Conservation (phyloP, 1,140 invertebrate species). For the Zaprionus camerounensis region DNA sequence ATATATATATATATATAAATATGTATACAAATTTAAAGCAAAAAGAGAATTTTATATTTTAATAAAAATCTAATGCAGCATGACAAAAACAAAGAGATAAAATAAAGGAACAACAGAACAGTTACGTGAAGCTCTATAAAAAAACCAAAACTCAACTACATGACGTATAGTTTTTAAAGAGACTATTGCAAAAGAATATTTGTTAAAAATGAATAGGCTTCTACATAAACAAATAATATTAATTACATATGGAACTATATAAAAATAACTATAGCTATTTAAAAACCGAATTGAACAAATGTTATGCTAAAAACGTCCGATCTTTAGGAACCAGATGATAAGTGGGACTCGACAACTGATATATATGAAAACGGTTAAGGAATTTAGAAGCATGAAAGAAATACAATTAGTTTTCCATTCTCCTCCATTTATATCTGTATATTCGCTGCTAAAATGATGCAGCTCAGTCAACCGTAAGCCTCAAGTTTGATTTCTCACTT, state of each 20-base stretch:
- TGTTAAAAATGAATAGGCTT: constrained; percentile 57
- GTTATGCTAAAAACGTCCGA: constrained; percentile 45
- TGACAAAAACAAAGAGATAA: constrained; percentile 34
- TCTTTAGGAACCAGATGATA: not conserved
- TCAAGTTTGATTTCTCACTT: constrained; percentile 36
- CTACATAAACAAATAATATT: constrained; percentile 25
- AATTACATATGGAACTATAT: constrained; percentile 31
- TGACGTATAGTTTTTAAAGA: constrained; percentile 48
- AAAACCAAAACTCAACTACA: constrained; percentile 31
- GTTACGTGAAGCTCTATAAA: constrained; percentile 25
- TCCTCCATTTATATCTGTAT: constrained; percentile 29
- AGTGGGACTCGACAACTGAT: not conserved
- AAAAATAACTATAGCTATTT: constrained; percentile 46
- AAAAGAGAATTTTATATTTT: constrained; percentile 73
- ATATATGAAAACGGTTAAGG: not conserved
- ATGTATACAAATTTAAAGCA: constrained; percentile 48
- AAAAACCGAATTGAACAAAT: constrained; percentile 41
- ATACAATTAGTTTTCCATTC: constrained; percentile 21
- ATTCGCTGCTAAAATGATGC: constrained; percentile 13
- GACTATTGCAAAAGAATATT: constrained; percentile 42
- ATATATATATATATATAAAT: constrained; percentile 39
- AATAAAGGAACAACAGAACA: constrained; percentile 8
- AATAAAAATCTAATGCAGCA: constrained; percentile 64
- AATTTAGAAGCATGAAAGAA: constrained; percentile 6
- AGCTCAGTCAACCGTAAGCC: constrained; percentile 32